Evolutionary conservation across 2,113 vertebrate genomes (phyloP), one percentile per base, ranked within the genome.

Genomic region (Nymphicus hollandicus): DNA sequence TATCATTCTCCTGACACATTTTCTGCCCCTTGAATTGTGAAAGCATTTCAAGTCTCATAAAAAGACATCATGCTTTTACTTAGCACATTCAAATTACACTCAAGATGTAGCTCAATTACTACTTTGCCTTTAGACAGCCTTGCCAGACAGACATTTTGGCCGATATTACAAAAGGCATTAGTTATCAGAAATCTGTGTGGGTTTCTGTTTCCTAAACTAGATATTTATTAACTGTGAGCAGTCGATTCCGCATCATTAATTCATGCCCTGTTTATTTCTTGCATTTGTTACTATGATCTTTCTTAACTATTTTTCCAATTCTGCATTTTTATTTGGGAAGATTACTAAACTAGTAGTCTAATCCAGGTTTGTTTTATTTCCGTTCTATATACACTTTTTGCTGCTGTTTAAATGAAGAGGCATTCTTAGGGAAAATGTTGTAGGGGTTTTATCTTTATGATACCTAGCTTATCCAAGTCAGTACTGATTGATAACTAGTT

Each of bases 1-100:
- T 19, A 66, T 66, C 41, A 24, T 71, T 85, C 52, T 70, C 66
- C 35, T 0, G 0, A n/a, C 46, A 49, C 1, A 0, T 25, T 28
- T 53, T 43, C 52, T 3, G 0, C 24, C 64, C 28, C 31, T 28
- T 66, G 11, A 66, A 68, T 27, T 33, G 19, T 79, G 27, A 88
- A 86, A 88, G 58, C 12, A 44, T 50, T 74, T 83, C 55, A 71
- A 52, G 47, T 20, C 15, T 82, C 58, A 28, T 49, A 7, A 79
- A 84, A 85, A 77, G 5, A 89, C 8, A 28, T 0, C n/a, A 3
- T 16, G 16, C 16, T 83, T 93, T 86, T 22, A 78, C n/a, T 82
- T 43, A 65, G 46, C 41, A 66, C 27, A 13, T 70, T 39, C 23
- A 39, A 77, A 43, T 41, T 41, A 46, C 14, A 24, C 53, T 47